Evolutionary conservation across 2,113 vertebrate genomes (phyloP).

Genomic region (Malurus elegans): DNA sequence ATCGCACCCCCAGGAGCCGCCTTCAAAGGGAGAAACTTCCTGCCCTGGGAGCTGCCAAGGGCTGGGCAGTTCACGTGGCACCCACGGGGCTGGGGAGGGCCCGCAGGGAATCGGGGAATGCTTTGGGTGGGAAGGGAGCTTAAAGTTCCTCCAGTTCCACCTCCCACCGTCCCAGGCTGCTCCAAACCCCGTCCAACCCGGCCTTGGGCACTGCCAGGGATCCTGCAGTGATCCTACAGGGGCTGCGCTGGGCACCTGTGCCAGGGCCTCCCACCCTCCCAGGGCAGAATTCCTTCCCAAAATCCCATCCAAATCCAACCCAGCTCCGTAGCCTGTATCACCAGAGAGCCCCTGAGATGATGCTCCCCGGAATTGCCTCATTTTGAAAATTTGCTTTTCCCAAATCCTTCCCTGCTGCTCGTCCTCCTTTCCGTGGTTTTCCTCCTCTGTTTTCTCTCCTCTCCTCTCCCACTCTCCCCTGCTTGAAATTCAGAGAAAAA

Average conservation of each 20-base stretch:
- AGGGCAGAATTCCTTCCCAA: neutral
- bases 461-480: neutral
- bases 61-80: neutral
- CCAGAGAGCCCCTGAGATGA: neutral
- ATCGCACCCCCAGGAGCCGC: neutral
- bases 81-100: neutral
- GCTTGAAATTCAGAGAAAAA: neutral
- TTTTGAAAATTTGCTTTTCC: neutral
- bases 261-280: neutral
- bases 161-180: rapidly evolving
- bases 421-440: neutral
- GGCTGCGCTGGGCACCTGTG: neutral
- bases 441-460: neutral
- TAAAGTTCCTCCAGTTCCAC: neutral
- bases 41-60: neutral
- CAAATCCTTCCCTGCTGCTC: neutral
- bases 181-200: rapidly evolving
- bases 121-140: neutral
- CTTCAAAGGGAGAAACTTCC: neutral
- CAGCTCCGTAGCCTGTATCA: rapidly evolving
- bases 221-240: too few relatives aligned
- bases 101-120: rapidly evolving
- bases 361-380: rapidly evolving
- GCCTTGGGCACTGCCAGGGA: neutral
- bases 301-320: neutral